phyloP scores from a whole-genome alignment of 2,797 vertebrate genomes.

The Gephyroberyx darwinii region DNA sequence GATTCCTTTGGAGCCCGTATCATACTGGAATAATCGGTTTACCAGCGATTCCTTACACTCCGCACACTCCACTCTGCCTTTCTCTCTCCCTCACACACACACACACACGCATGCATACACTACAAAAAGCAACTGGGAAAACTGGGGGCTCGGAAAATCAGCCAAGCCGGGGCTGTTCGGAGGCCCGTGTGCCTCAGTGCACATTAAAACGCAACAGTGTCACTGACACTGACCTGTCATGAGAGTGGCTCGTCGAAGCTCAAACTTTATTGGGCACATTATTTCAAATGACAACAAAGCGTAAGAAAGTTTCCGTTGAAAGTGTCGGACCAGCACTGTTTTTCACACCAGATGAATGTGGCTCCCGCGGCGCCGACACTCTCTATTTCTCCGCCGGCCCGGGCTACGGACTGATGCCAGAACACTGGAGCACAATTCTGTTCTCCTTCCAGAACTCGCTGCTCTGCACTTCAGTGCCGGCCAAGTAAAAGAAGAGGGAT shows the following conservation, averaged over 20 bases:
- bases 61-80: slow-evolving; percentile 35
- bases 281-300: slow-evolving; percentile 59
- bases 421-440: slow-evolving; percentile 57
- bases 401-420: slow-evolving; percentile 58
- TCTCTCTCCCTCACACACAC: slow-evolving; percentile 33
- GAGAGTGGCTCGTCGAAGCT: slow-evolving; percentile 29
- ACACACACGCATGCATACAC: slow-evolving; percentile 29
- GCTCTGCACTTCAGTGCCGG: slow-evolving; percentile 40
- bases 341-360: slow-evolving; percentile 66
- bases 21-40: slow-evolving; percentile 65
- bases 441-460: slow-evolving; percentile 51
- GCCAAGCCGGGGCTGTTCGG: slow-evolving; percentile 46
- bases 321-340: slow-evolving; percentile 45
- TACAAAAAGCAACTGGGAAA: slow-evolving; percentile 54
- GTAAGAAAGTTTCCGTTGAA: slow-evolving; percentile 49
- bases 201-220: slow-evolving; percentile 43
- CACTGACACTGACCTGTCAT: slow-evolving; percentile 44
- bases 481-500: slow-evolving; percentile 39
- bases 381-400: slow-evolving; percentile 58
- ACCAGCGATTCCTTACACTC: slow-evolving; percentile 62
- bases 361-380: slow-evolving; percentile 56
- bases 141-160: slow-evolving; percentile 52
- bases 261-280: slow-evolving; percentile 59
- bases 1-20: slow-evolving; percentile 29
- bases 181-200: slow-evolving; percentile 43